Conservation (phyloP, 2,113 vertebrate genomes). For the Varanus salvator region DNA sequence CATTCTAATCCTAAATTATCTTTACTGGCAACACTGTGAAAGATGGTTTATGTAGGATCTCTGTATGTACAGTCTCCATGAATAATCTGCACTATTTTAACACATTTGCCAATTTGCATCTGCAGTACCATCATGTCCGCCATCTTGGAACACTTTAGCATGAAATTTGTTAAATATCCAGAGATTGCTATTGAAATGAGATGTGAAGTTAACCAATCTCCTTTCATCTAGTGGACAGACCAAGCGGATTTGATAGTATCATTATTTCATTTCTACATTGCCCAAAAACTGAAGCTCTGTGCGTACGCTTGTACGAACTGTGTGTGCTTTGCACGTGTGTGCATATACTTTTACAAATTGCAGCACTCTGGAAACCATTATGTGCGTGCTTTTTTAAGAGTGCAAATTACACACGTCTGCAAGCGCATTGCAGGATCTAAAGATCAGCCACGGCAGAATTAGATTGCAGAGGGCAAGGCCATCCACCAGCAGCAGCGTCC, state of each 20-base stretch:
- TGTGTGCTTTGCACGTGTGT: no score
- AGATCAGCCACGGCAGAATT: slow-evolving; percentile 53
- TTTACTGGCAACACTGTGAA: slow-evolving; percentile 11
- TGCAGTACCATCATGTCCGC: not conserved
- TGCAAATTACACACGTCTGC: slow-evolving; percentile 41
- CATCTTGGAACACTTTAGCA: slow-evolving; percentile 7
- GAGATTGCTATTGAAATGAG: slow-evolving; percentile 49
- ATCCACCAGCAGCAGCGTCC: not conserved
- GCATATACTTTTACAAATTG: slow-evolving; percentile 34
- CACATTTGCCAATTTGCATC: not conserved
- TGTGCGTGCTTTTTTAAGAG: not conserved
- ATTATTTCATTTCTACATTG: not conserved
- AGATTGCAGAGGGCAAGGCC: not conserved
- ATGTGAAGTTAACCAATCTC: slow-evolving; percentile 63
- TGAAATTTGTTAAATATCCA: slow-evolving; percentile 54
- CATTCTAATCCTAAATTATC: not conserved
- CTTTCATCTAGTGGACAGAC: slow-evolving; percentile 45
- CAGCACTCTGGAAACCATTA: slow-evolving; percentile 54
- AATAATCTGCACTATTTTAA: not conserved
- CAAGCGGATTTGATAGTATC: not conserved
- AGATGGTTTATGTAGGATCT: not conserved
- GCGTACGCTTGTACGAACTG: not conserved
- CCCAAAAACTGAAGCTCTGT: slow-evolving; percentile 63
- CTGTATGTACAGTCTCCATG: not conserved
- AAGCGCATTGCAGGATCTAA: slow-evolving; percentile 42